Evolutionary conservation across 2,797 vertebrate genomes (phyloP), one percentile per base, ranked within the genome.

Genomic region (Hoplostethus atlanticus): DNA sequence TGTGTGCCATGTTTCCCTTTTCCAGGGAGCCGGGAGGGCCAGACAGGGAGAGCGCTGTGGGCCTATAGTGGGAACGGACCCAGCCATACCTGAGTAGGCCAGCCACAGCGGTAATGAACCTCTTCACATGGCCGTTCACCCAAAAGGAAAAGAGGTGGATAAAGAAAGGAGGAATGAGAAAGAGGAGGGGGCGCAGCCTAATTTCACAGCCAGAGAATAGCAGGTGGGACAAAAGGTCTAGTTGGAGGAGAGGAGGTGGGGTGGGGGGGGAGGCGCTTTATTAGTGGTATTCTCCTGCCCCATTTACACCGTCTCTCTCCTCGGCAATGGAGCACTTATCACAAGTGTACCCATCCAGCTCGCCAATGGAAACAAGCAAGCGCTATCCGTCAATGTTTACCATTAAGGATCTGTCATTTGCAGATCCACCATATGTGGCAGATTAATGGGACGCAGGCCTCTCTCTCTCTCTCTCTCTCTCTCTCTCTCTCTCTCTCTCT

Each of bases 1-100:
- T 99, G 96, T 99, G 94, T 97, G 95, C 94, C 95, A 95, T 97
- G 97, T 98, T 98, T 99, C 97, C 97, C 97, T 97, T 98, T 96
- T 97, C 96, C 96, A 96, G 96, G 96, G 97, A 97, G 97, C 97
- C 80, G 76, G 81, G 65, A 66, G 87, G 86, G 90, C 84, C 84
- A 89, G 89, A 90, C 76, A 76, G 68, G 83, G 90, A 86, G 80
- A 84, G 84, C 80, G 89, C 80, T 96, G 95, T 95, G 95, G 95
- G 93, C 92, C 95, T 96, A 92, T 96, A 98, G 97, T 96, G 97
- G 96, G 97, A 97, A 97, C 96, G 96, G 97, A 95, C 94, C 94
- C 94, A 94, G 96, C 96, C 95, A 95, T 96, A 97, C 96, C 96
- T 96, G 95, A 95, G 95, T 91, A 94, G 95, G 95, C 95, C 87